Evolutionary conservation across 2,888 invertebrate genomes (phyloP), one percentile per base, ranked within the genome.

Genomic region (Protodeltote pygarga): DNA sequence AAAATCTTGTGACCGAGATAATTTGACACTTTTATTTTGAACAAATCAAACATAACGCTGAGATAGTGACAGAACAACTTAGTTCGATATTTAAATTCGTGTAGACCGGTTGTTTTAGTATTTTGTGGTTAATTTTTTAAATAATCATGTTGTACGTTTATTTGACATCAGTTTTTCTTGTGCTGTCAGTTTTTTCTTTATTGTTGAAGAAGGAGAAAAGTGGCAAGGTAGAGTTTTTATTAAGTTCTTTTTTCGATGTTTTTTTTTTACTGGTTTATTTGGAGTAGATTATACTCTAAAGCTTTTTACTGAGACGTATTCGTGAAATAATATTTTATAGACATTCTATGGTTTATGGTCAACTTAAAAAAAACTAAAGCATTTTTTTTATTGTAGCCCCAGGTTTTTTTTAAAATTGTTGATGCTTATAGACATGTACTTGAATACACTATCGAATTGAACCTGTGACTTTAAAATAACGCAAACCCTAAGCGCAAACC

Each of bases 91-190:
- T 23, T 59, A 48, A 34, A 27, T 42, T 52, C 39, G 47, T 41
- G 21, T 41, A 38, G 63, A 54, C 53, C 60, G 68, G 79, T 75
- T 54, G 53, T 38, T 59, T 55, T 3, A 2, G 10, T 17, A 21
- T 29, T 32, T 8, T 17, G 15, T 49, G 27, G 33, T 44, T 17
- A 27, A 2, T 27, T 34, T 45, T 55, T 24, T 24, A 28, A 14
- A 35, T 35, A 71, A 45, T 62, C n/a, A 89, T 88, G 85, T 60
- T 83, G 38, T 86, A 76, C 48, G 54, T 81, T 5, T 89, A 82
- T 55, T 61, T 85, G 10, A 80, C 81, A 11, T 82, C 86, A 0
- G 15, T 46, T 29, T 34, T 68, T 3, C n/a, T 54, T 11, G 5
- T 65, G 8, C 6, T 68, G 8, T 40, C 44, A 10, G 32, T 37